phyloP scores from a whole-genome alignment of 1,140 invertebrate genomes.

The Drosophila nigromelanica region DNA sequence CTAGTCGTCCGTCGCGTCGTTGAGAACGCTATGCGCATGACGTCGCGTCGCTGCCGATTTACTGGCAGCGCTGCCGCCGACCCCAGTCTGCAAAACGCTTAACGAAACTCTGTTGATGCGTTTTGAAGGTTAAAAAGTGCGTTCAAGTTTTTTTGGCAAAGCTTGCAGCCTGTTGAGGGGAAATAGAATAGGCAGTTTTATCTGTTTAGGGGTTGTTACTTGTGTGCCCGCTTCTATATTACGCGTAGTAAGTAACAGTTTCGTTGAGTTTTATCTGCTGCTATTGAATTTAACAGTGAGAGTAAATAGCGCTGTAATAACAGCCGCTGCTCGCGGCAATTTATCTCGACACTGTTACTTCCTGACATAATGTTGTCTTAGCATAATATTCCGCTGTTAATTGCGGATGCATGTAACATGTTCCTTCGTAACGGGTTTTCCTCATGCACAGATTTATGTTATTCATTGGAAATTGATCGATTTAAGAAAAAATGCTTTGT shows the following conservation, averaged over 20 bases:
- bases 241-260: conserved; percentile 46
- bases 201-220: conserved; percentile 15
- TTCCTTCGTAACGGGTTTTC: neutral
- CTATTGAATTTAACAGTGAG: neutral
- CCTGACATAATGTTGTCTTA: conserved; percentile 17
- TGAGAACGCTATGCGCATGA: conserved; percentile 55
- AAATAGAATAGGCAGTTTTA: conserved; percentile 35
- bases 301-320: conserved; percentile 32
- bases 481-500: too few relatives aligned
- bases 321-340: conserved; percentile 41
- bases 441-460: too few relatives aligned
- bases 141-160: conserved; percentile 46
- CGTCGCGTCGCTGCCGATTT: conserved; percentile 29
- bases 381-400: conserved; percentile 12
- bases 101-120: conserved; percentile 47
- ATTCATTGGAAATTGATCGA: too few relatives aligned
- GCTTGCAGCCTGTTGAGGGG: conserved; percentile 51
- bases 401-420: neutral
- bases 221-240: conserved; percentile 30
- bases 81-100: conserved; percentile 31
- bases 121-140: conserved; percentile 79
- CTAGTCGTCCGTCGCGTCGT: conserved; percentile 14
- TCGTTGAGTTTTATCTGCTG: conserved; percentile 70
- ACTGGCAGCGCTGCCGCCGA: conserved; percentile 54
- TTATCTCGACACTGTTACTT: conserved; percentile 58